These are phyloP conservation scores for Cheilosia variabilis DNA, from an alignment of 2,888 invertebrate species.

Conservation along the genomic window DNA sequence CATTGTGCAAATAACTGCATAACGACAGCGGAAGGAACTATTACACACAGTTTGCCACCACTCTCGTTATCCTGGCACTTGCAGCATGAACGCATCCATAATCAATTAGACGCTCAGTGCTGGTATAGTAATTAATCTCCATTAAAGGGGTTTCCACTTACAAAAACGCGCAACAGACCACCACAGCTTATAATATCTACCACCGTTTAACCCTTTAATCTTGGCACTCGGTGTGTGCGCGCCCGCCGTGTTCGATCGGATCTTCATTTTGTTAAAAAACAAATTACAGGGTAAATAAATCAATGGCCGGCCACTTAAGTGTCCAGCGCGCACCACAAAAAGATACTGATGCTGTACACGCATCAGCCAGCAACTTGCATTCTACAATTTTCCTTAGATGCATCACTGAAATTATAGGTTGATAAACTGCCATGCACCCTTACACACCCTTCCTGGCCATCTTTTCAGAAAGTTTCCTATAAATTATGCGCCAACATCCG, in stretches of 20 bases:
- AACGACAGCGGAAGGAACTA: conserved; percentile 67
- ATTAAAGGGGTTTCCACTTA: conserved; percentile 65
- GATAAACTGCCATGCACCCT: conserved; percentile 58
- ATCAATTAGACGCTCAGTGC: conserved; percentile 66
- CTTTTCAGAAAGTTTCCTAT: conserved; percentile 46
- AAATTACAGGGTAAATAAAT: conserved; percentile 74
- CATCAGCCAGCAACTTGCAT: conserved; percentile 25
- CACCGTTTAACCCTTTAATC: conserved; percentile 65
- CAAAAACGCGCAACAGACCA: conserved; percentile 15
- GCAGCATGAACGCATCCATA: conserved; percentile 40
- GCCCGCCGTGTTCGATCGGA: conserved; percentile 59
- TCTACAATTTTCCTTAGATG: conserved; percentile 51
- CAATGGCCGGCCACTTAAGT: conserved; percentile 67
- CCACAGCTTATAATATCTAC: conserved; percentile 7
- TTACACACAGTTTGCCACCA: conserved; percentile 55
- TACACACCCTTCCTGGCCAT: conserved; percentile 10
- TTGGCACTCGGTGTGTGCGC: conserved; percentile 49
- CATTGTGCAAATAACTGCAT: conserved; percentile 66
- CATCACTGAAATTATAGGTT: conserved; percentile 72
- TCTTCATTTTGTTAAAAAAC: conserved; percentile 53
- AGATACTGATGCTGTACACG: conserved; percentile 71
- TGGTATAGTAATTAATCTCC: conserved; percentile 69
- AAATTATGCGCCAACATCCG: conserved; percentile 61
- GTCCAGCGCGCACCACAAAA: conserved; percentile 58
- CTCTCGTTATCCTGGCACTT: conserved; percentile 47